Evolutionary conservation across 1,140 invertebrate species (phyloP).

Genomic region (Diachasmimorpha longicaudata): DNA sequence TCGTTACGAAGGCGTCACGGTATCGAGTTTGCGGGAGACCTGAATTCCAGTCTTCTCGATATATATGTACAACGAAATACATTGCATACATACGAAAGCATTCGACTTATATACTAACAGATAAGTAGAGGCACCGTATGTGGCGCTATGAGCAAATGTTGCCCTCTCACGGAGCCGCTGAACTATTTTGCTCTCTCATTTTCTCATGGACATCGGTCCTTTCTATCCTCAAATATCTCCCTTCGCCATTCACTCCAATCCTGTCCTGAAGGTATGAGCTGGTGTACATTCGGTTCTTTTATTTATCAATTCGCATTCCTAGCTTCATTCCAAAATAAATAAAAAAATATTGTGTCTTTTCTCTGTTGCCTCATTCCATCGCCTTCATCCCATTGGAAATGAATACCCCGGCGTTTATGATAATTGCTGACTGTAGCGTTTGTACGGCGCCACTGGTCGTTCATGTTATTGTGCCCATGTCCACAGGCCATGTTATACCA

Average conservation of each 20-base stretch:
- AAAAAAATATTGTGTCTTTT: slow-evolving; percentile 33
- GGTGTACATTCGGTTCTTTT: neutral
- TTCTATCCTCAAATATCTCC: neutral
- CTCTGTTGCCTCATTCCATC: neutral
- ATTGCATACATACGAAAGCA: slow-evolving; percentile 7
- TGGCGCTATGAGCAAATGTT: slow-evolving; percentile 6
- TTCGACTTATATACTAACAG: neutral
- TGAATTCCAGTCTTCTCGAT: slow-evolving; percentile 1
- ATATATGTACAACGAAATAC: neutral
- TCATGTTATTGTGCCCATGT: slow-evolving; percentile 9
- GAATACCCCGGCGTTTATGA: slow-evolving; percentile 41
- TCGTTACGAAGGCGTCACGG: slow-evolving; percentile 12
- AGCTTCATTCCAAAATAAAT: slow-evolving; percentile 37
- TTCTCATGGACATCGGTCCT: slow-evolving; percentile 29
- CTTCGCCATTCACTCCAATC: neutral
- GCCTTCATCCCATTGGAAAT: slow-evolving; percentile 24
- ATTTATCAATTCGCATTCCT: slow-evolving; percentile 28
- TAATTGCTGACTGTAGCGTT: slow-evolving; percentile 39
- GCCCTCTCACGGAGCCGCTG: neutral
- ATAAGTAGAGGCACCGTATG: neutral
- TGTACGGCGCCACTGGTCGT: slow-evolving; percentile 40
- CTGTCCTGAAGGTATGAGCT: neutral
- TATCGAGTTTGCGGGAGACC: slow-evolving; percentile 14
- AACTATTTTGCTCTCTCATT: slow-evolving; percentile 26
- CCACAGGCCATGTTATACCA: neutral